A percentile compares a stretch with the other conserved stretches of the same genome.
Evolutionary conservation across 2,797 vertebrate species (phyloP).

Genomic region (Gambelia wislizenii): DNA sequence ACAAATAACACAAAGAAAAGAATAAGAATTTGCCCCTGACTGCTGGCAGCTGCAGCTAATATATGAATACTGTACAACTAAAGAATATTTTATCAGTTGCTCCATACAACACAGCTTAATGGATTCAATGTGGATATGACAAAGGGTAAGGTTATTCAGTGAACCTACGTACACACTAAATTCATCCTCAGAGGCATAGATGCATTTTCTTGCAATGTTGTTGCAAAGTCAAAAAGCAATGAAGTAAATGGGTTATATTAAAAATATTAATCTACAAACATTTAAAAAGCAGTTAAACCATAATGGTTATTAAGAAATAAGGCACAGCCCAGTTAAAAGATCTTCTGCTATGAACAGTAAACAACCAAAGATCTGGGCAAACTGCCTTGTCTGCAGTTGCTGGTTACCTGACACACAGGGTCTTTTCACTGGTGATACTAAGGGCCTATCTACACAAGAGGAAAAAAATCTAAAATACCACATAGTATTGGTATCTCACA

Average conservation of each 20-base stretch:
- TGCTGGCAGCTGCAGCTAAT: not conserved
- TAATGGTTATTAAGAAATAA: too few relatives aligned
- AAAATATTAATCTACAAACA: too few relatives aligned
- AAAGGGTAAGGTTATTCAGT: not conserved
- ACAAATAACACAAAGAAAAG: not conserved
- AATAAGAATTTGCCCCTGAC: not conserved
- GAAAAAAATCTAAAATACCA: too few relatives aligned
- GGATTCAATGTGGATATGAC: not conserved
- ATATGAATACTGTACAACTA: not conserved
- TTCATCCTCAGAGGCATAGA: not conserved
- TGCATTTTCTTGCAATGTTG: not conserved
- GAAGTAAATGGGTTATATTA: not conserved
- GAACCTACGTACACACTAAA: not conserved
- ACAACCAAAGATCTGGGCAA: not conserved
- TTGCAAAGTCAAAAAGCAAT: too few relatives aligned
- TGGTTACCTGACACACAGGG: not conserved
- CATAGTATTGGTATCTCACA: too few relatives aligned
- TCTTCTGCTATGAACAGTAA: too few relatives aligned
- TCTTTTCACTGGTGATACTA: not conserved
- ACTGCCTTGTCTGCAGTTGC: too few relatives aligned
- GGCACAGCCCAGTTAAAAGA: too few relatives aligned
- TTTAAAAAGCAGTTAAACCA: too few relatives aligned
- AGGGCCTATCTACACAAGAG: too few relatives aligned
- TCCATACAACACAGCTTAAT: not conserved
- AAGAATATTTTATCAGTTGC: not conserved